These are phyloP conservation scores for Ephialtes manifestator DNA, from an alignment of 2,888 invertebrate genomes.

Conservation along the genomic window DNA sequence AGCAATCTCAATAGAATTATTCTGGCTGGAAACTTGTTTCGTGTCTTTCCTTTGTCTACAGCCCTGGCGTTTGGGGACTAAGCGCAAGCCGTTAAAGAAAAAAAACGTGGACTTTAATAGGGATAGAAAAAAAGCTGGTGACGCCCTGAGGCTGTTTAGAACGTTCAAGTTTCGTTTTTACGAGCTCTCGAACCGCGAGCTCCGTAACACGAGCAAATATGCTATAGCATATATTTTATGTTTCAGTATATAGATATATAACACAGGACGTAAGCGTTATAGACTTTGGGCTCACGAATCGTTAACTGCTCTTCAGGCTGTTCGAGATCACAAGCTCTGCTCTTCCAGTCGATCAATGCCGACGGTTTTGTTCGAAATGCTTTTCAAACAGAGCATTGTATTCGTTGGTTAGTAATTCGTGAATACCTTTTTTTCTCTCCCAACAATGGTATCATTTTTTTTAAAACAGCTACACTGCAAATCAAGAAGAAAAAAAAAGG, in stretches of 20 bases:
- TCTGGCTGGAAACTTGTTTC: constrained; percentile 21
- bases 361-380: background rate
- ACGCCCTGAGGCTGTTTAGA: constrained; percentile 31
- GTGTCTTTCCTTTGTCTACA: constrained; percentile 1
- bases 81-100: background rate
- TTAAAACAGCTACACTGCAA: background rate
- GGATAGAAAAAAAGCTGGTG: constrained; percentile 16
- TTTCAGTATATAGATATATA: constrained; percentile 4
- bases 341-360: constrained; percentile 7
- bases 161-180: constrained; percentile 43
- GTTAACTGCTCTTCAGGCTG: constrained; percentile 2
- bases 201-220: constrained; percentile 18
- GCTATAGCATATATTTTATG: background rate
- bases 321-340: constrained; percentile 8
- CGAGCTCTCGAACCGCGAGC: constrained; percentile 36
- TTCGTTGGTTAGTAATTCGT: background rate
- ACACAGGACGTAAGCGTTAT: background rate
- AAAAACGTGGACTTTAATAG: constrained; percentile 4
- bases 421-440: background rate
- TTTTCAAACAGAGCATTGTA: background rate
- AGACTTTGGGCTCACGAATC: constrained; percentile 1
- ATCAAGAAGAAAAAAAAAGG: background rate
- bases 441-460: background rate
- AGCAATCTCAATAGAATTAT: constrained; percentile 40
- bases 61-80: background rate